Evolutionary conservation across 2,888 invertebrate species (phyloP), one percentile per base, ranked within the genome.

Genomic region (Oscheius sp.): DNA sequence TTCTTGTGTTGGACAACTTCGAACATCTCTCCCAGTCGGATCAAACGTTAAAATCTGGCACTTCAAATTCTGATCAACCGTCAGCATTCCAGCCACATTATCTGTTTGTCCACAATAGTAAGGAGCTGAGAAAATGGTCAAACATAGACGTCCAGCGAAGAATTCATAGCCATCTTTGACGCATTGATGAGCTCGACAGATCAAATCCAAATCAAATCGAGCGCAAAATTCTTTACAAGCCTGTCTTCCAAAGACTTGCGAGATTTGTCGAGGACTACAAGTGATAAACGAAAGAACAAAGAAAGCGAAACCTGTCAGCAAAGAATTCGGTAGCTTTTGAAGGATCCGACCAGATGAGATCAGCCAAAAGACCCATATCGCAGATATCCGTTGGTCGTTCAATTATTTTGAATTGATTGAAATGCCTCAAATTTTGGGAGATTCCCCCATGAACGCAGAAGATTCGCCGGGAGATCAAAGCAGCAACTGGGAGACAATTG

Each of bases 361-460:
- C 77, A 17, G 67, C 64, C 57, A 75, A 55, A 15, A 77, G 58
- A 12, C 77, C 75, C 12, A 75, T 53, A 50, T 77, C 77, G 1
- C 67, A 64, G 37, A 77, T 64, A 50, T 76, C 77, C 3, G 73
- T 71, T 0, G 77, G 77, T 4, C 77, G 71, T 12, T 63, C 55
- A 37, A 77, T 65, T 17, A 71, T 57, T 23, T 73, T 66, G 72
- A 89, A 89, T 88, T 89, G 89, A 52, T 88, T 87, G 45, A 89
- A 81, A 69, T 87, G 87, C 37, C 82, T 78, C 15, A 90, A 86
- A 73, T 90, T 88, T 3, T 90, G 90, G 15, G 89, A 89, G 27
- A 90, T 85, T 4, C 90, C 90, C 31, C 90, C 90, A 81, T 90
- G 90, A 87, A 88, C 89, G 81, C 90, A 89, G 80, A 90, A 88